Base-by-base conservation (phyloP, 2,888 invertebrate species). In the Callosobruchus maculatus region DNA sequence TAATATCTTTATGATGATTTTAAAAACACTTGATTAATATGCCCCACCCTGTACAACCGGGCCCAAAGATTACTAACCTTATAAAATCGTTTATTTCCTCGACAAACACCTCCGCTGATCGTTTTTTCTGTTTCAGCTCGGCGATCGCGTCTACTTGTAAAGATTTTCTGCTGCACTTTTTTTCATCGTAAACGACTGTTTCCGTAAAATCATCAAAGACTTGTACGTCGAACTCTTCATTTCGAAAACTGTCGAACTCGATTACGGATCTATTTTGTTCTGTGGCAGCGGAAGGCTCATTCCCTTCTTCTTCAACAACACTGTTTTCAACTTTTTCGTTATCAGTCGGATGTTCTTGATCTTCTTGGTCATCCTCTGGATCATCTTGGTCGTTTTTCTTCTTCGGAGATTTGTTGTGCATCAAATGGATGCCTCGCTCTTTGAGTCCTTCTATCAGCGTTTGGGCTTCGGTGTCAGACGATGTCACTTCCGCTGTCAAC, bases 371-470 rank as follows among this genome's bases (percentile, higher is more conserved):
- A 49, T 49, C 49, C 1, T 49, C 49, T 49, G 49, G 13, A 13
- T 49, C 49, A 31, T 72, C 49, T 67, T 68, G 68, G 20, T 31
- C 22, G 30, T 68, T 69, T 69, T 75, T 72, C 70, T 80, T 82
- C 68, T 76, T 78, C 20, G 81, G 80, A 0, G 81, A 75, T 74
- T 82, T 83, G 30, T 85, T 86, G 0, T 82, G 85, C 71, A 86
- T 77, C 67, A 86, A 80, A 80, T 84, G 84, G 70, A 86, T 86
- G 3, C 86, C 86, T 70, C 86, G 77, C 75, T 86, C 82, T 74
- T 84, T 84, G 68, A 86, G 78, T 70, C 80, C 84, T 74, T 82
- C 80, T 2, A 86, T 83, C 30, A 86, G 74, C 69, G 80, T 81
- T 70, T 84, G 81, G 0, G 83, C 82, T 76, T 83, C 82, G 67